These are phyloP conservation scores for Pentalonia nigronervosa DNA, from an alignment of 1,140 invertebrate genomes.

Conservation along the genomic window DNA sequence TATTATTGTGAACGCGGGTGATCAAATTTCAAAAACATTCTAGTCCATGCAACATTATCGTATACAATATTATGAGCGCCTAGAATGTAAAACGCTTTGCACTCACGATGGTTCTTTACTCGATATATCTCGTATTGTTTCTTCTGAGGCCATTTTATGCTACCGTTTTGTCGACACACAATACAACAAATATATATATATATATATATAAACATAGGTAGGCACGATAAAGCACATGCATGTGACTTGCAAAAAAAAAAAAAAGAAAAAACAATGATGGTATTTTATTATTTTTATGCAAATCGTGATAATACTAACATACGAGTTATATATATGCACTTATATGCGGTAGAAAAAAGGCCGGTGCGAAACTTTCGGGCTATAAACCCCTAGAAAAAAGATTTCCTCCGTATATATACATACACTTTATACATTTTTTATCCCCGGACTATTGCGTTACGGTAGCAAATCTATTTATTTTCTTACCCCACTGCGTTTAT, in stretches of 20 bases:
- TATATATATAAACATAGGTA: not conserved
- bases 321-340: not conserved
- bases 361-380: slow-evolving; percentile 24
- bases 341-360: not conserved
- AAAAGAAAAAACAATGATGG: not conserved
- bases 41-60: not conserved
- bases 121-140: not conserved
- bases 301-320: not conserved
- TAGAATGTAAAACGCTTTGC: not conserved
- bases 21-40: slow-evolving; percentile 38
- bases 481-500: slow-evolving; percentile 8
- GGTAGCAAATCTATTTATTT: slow-evolving; percentile 51
- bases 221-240: not conserved
- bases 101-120: not conserved
- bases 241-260: not conserved
- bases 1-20: not conserved
- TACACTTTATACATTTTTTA: slow-evolving; percentile 7
- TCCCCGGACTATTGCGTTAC: not conserved
- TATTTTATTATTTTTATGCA: slow-evolving; percentile 41
- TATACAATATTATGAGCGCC: not conserved
- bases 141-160: not conserved
- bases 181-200: too few relatives aligned
- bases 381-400: slow-evolving; percentile 32
- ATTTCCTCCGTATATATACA: slow-evolving; percentile 33
- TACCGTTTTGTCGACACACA: not conserved